Conservation (phyloP, 2,113 vertebrate genomes). For the Morone saxatilis region DNA sequence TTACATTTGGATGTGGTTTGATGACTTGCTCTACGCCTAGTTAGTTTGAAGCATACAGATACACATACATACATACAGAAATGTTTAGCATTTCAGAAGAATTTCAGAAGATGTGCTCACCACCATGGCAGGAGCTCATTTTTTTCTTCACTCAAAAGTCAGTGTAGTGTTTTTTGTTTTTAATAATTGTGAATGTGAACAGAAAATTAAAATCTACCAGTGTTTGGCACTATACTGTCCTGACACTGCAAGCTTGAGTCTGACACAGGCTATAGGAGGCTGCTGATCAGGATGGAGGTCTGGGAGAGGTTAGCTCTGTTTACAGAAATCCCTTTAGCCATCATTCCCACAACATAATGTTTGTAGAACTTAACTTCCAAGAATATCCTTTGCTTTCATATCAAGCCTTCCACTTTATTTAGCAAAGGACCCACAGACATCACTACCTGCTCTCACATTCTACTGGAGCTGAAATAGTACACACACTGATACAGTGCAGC, state of each 20-base stretch:
- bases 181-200: not conserved
- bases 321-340: slow-evolving; percentile 52
- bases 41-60: too few species aligned
- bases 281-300: slow-evolving; percentile 15
- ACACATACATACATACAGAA: too few species aligned
- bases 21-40: too few species aligned
- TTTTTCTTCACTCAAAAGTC: not conserved
- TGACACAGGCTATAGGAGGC: slow-evolving; percentile 11
- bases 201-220: not conserved
- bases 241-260: not conserved
- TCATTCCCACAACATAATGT: slow-evolving; percentile 51
- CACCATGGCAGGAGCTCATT: not conserved
- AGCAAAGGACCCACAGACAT: not conserved
- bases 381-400: not conserved
- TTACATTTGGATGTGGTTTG: too few species aligned
- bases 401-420: not conserved
- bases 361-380: slow-evolving; percentile 39
- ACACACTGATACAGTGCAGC: not conserved
- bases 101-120: not conserved
- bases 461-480: not conserved
- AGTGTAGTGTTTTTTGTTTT: not conserved
- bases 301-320: slow-evolving; percentile 57
- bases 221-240: not conserved
- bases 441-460: not conserved
- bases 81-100: too few species aligned